phyloP scores from a whole-genome alignment of 2,797 vertebrate species.

The Lacerta bilineata region DNA sequence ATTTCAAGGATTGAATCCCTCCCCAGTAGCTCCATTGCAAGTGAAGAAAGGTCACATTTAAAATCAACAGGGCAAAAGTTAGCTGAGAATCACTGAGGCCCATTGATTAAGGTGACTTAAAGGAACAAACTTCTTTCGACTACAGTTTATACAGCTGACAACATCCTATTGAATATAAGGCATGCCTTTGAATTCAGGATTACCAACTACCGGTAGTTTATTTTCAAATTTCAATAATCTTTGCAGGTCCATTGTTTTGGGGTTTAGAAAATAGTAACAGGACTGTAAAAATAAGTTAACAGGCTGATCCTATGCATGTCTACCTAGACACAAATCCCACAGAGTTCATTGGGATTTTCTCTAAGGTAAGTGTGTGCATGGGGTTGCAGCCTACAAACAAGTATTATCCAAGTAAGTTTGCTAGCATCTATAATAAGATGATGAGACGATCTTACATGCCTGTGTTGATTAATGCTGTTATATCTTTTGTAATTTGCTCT shows the following conservation, averaged over 20 bases:
- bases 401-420: neutral
- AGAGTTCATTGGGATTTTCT: neutral
- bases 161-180: neutral
- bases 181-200: neutral
- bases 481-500: neutral
- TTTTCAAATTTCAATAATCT: neutral
- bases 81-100: neutral
- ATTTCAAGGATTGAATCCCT: conserved; percentile 7
- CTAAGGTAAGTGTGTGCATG: neutral
- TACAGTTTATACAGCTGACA: neutral
- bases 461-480: neutral
- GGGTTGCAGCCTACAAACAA: neutral
- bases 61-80: neutral
- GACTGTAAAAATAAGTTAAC: neutral
- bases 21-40: neutral
- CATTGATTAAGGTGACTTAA: neutral
- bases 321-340: neutral
- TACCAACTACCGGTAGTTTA: neutral
- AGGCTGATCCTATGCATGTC: neutral
- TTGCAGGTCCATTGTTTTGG: neutral
- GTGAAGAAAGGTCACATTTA: neutral
- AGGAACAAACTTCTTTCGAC: neutral
- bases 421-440: neutral
- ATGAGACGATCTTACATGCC: neutral
- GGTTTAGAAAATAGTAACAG: neutral